Evolutionary conservation across 2,113 vertebrate species (phyloP), one percentile per base, ranked within the genome.

Genomic region (Sminthopsis crassicaudata): DNA sequence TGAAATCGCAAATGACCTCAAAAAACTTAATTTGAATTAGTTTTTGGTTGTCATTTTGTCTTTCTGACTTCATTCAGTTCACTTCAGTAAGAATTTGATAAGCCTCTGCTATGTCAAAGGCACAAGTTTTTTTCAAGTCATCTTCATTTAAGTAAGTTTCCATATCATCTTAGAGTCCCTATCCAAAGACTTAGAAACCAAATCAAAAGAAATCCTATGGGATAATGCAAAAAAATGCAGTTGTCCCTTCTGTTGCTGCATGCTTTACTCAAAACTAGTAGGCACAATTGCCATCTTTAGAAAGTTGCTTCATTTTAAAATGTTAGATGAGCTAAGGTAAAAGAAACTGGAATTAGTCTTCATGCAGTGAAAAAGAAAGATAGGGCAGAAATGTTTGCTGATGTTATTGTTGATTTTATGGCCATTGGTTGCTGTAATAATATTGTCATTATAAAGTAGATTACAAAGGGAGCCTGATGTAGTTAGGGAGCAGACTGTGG

Each of bases 401-500:
- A 60, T 84, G 25, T 30, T 89, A 11, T 84, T 84, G 30, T 48
- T 93, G 8, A 48, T 95, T 93, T 91, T 26, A 89, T 93, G 88
- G 42, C 46, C 55, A 97, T 88, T 90, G 90, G 8, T 93, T 94
- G 67, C 55, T 52, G 5, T 46, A 91, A 22, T 90, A 93, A 92
- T 54, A 93, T 92, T 67, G 16, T 3, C 46, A 6, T 92, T 90
- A 91, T 27, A n/a, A 94, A 90, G 57, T 16, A 11, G 76, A 51
- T 91, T 94, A 30, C 23, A 95, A 90, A 67, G 48, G 84, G 46
- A 95, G 1, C 2, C 92, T 90, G 67, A 92, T 50, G 52, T 92
- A 57, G 12, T 89, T 96, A 67, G 52, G 94, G n/a, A 91, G n/a
- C 22, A 51, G 46, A 1, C 36, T 89, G 8, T 50, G 16, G 2